Evolutionary conservation across 2,113 vertebrate genomes (phyloP), one percentile per base, ranked within the genome.

Genomic region (Odontesthes bonariensis): DNA sequence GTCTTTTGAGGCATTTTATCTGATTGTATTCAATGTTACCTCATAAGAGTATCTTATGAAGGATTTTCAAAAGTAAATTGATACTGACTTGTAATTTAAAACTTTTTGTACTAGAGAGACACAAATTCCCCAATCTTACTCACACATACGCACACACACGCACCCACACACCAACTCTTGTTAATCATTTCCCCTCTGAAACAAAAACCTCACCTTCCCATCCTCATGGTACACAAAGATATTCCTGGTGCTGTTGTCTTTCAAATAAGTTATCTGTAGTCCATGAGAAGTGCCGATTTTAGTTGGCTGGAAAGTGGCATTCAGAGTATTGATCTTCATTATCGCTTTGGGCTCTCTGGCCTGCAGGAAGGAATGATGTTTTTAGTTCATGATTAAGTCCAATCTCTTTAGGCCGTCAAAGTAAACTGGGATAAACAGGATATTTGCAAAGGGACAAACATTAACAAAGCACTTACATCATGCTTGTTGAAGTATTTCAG

Each of bases 211-310:
- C 86, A 98, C 98, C 97, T 99, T 99, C 69, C 96, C 96, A 13
- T 99, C 97, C 79, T 99, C 96, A 0, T 99, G 97, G 87, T 98
- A 98, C 19, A 99, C 92, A 56, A 99, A 99, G 88, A 99, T 96
- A 69, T 99, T 99, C 59, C 97, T 95, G 6, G 97, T 99, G 92
- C 97, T 99, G 79, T 99, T 98, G 91, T 99, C 97, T 86, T 96
- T 98, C 89, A 99, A 70, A 90, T 98, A 97, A 4, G 97, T 99
- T 87, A 99, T 95, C 94, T 99, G 98, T 66, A 99, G 93, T 0
- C 97, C 97, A 0, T 97, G 95, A 0, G 96, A 92, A 70, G 96
- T 96, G 71, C 97, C 96, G 0, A 99, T 97, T 85, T 99, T 99
- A 6, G 88, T 78, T 0, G 98, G 96, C 91, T 98, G 98, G 92